These are phyloP conservation scores for Actenoides lindsayi DNA, from an alignment of 2,113 vertebrate species.

Conservation along the genomic window DNA sequence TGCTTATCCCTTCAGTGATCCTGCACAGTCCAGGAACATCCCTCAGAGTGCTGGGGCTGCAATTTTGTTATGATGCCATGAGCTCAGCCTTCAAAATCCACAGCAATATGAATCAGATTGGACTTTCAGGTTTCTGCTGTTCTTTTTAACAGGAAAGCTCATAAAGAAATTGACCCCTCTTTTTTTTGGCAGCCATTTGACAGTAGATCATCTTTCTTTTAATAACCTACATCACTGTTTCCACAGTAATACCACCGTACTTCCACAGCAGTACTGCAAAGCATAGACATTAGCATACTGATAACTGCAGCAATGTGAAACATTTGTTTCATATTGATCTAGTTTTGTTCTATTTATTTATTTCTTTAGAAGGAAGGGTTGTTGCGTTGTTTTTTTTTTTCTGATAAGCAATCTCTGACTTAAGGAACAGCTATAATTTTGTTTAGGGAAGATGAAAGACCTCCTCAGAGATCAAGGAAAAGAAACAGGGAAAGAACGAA, in stretches of 20 bases:
- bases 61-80: background rate
- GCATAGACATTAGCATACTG: background rate
- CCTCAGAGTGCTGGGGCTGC: background rate
- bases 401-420: constrained; percentile 66
- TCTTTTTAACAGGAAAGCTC: constrained; percentile 37
- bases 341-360: constrained; percentile 23
- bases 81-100: constrained; percentile 33
- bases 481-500: constrained; percentile 24
- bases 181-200: constrained; percentile 35
- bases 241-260: constrained; percentile 53
- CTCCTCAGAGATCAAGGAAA: constrained; percentile 68
- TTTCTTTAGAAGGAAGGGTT: constrained; percentile 19
- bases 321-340: background rate
- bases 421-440: constrained; percentile 58
- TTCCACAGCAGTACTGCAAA: constrained; percentile 33
- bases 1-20: constrained; percentile 17
- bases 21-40: background rate
- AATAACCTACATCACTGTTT: constrained; percentile 44
- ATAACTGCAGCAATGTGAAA: constrained; percentile 25
- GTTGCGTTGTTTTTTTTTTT: background rate
- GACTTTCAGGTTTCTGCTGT: background rate
- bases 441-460: constrained; percentile 65
- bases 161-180: constrained; percentile 29
- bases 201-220: constrained; percentile 51
- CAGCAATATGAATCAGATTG: constrained; percentile 1